Conservation (phyloP, 2,113 vertebrate species). For the Antigone vipio region DNA sequence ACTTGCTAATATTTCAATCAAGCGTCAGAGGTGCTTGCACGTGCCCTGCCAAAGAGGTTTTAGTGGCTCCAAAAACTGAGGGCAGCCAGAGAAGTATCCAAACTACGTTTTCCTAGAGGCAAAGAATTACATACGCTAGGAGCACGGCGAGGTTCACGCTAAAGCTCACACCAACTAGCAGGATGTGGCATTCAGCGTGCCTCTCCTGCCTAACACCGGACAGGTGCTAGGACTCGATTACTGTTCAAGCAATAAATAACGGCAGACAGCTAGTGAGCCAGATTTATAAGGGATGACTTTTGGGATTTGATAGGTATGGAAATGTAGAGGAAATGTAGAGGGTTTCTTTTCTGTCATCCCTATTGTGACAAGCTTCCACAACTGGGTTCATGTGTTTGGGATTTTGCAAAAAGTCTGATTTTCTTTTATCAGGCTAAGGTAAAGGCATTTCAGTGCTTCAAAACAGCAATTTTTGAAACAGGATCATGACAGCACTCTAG, state of each 20-base stretch:
- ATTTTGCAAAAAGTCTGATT: not conserved
- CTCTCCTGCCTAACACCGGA: not conserved
- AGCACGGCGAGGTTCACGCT: not conserved
- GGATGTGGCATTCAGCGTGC: not conserved
- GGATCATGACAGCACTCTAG: not conserved
- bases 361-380: rapidly evolving
- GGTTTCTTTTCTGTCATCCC: not conserved
- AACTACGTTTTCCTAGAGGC: not conserved
- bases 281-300: not conserved
- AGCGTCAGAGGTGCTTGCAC: not conserved
- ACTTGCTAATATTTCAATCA: not conserved
- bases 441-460: not conserved
- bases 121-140: not conserved
- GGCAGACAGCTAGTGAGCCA: not conserved
- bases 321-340: not conserved
- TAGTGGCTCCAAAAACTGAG: not conserved
- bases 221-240: not conserved
- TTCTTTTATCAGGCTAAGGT: not conserved
- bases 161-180: not conserved
- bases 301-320: not conserved
- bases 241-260: not conserved
- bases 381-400: rapidly evolving
- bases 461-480: not conserved
- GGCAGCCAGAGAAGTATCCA: not conserved
- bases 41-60: not conserved